Evolutionary conservation across 2,797 vertebrate species (phyloP).

Genomic region (Heteromormyrus szaboi): DNA sequence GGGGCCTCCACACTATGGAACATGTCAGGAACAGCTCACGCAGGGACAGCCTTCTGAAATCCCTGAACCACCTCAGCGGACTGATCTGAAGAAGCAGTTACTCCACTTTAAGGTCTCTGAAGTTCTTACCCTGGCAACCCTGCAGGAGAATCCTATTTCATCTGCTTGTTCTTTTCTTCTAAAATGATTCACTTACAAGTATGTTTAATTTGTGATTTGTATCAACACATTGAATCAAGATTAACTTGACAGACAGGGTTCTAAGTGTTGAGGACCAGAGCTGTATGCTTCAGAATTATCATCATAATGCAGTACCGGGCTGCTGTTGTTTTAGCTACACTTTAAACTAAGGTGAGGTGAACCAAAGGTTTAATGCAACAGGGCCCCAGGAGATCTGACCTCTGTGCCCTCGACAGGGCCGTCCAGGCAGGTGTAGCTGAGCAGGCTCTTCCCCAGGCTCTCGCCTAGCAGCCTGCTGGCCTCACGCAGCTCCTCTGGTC

Average conservation of each 20-base stretch:
- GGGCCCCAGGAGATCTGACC: slow-evolving; percentile 52
- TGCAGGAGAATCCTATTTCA: background rate
- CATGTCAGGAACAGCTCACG: background rate
- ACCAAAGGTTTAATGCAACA: background rate
- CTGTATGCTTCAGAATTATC: background rate
- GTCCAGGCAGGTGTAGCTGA: slow-evolving; percentile 80
- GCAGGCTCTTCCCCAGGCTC: slow-evolving; percentile 67
- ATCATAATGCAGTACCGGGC: background rate
- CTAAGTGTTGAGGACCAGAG: background rate
- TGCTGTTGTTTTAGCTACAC: background rate
- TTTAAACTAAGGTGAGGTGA: background rate
- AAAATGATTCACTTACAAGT: background rate
- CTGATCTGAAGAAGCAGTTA: background rate
- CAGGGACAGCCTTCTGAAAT: background rate
- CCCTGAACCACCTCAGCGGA: background rate
- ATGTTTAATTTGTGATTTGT: background rate
- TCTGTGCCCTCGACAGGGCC: slow-evolving; percentile 74
- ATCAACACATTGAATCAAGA: background rate
- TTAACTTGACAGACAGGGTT: background rate
- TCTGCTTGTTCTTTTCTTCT: background rate
- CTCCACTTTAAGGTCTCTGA: background rate
- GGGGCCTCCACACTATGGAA: background rate
- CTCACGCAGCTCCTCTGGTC: slow-evolving; percentile 74
- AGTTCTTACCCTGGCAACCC: background rate
- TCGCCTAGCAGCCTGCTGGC: slow-evolving; percentile 74